Base-by-base conservation (phyloP, 2,888 invertebrate species). In the Drosophila neonasuta region DNA sequence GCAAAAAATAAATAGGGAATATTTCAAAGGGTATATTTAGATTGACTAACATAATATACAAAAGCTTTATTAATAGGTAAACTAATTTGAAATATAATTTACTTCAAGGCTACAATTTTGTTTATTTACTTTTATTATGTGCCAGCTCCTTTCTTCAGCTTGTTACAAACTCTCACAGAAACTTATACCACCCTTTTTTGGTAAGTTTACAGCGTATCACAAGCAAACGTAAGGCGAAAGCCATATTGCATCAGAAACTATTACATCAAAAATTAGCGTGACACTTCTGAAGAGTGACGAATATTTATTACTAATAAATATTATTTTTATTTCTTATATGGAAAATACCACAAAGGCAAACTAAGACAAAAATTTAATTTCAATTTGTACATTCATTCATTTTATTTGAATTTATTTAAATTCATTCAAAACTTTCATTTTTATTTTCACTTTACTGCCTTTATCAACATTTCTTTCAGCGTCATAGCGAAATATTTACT, bases 181-280 rank as follows among this genome's bases (percentile, higher is more conserved):
- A 32, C 4, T 13, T 13, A 44, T n/a, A 13, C 13, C 8, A 20
- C 13, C 34, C 44, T 24, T 7, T n/a, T 10, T 29, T 2, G 10
- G 1, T 1, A 10, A 3, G 6, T 34, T 6, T 29, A 10, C 3
- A 48, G 48, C 34, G 48, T 58, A 41, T 51, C 17, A 15, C 0
- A 54, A n/a, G 30, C n/a, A 42, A 62, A 29, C 50, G 39, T 7
- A 56, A 62, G 54, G 44, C 29, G 41, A 45, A 44, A 9, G 10
- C 56, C 9, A 17, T 30, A 71, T 70, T 73, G 45, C 71, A 70
- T 57, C 71, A 73, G 57, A 11, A 24, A 65, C 36, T 32, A 54
- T 54, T 44, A 44, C n/a, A 54, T 32, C 39, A 34, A 46, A 24
- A 42, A 32, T n/a, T 15, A 17, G 11, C 36, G 41, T 30, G 17